Conservation (phyloP, 1,140 invertebrate species). For the Danaus plexippus region DNA sequence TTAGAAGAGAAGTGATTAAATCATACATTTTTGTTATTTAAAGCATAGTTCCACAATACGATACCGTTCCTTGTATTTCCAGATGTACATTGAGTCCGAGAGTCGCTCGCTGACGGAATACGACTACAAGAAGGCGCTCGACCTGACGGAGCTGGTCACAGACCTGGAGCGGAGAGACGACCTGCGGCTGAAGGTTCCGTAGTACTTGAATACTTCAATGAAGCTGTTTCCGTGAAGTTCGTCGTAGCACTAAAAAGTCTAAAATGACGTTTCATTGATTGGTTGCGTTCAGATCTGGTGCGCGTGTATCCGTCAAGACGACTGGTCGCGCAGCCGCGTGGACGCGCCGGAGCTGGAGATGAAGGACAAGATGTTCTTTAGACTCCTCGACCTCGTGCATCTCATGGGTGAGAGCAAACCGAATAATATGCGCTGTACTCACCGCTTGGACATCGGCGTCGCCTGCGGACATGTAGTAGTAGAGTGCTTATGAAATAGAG, state of each 20-base stretch:
- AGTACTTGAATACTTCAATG: constrained; percentile 1
- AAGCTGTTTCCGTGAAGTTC: too few species aligned
- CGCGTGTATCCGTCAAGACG: constrained; percentile 79
- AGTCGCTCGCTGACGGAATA: constrained; percentile 49
- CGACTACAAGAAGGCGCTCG: constrained; percentile 61
- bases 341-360: constrained; percentile 67
- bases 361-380: constrained; percentile 82
- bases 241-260: not conserved
- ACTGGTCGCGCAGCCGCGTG: constrained; percentile 74
- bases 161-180: constrained; percentile 45
- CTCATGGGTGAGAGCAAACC: constrained; percentile 74
- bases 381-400: constrained; percentile 80
- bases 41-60: too few species aligned
- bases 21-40: too few species aligned
- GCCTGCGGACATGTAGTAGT: too few species aligned
- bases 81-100: constrained; percentile 61
- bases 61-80: not conserved
- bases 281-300: constrained; percentile 78
- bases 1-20: too few species aligned
- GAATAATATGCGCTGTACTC: not conserved
- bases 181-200: constrained; percentile 32
- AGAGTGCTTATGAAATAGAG: too few species aligned
- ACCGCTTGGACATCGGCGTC: too few species aligned
- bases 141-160: constrained; percentile 48
- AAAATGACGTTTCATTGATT: not conserved